These are phyloP conservation scores for Temnothorax nylanderi DNA, from an alignment of 1,140 invertebrate species.

Conservation along the genomic window DNA sequence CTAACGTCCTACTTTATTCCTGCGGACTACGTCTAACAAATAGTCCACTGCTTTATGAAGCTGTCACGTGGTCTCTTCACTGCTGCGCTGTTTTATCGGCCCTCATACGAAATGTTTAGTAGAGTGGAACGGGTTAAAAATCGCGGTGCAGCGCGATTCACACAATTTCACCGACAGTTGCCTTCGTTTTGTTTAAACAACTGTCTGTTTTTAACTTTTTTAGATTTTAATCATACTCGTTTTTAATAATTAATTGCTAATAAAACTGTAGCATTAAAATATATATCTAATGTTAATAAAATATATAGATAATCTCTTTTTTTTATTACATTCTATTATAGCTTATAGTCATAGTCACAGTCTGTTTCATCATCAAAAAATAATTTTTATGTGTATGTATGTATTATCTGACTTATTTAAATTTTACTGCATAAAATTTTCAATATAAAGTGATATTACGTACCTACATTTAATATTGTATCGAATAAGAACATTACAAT, in stretches of 20 bases:
- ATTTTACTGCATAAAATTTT: background rate
- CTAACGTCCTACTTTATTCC: constrained; percentile 23
- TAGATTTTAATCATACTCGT: background rate
- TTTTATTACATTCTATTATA: background rate
- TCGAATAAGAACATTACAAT: background rate
- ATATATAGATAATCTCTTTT: background rate
- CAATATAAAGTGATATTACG: background rate
- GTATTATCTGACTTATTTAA: background rate
- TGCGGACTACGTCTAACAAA: constrained; percentile 34
- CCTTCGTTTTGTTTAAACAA: background rate
- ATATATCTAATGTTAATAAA: background rate
- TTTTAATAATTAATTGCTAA: background rate
- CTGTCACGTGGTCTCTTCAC: background rate
- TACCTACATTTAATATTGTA: background rate
- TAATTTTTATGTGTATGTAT: background rate
- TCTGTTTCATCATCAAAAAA: background rate
- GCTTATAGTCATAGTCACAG: background rate
- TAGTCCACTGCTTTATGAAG: constrained; percentile 34
- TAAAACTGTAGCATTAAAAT: background rate
- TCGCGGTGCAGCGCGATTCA: background rate
- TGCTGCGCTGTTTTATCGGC: constrained; percentile 20
- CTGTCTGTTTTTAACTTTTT: background rate
- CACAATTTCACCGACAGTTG: background rate
- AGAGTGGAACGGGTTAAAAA: background rate
- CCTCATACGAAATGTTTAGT: constrained; percentile 13